Conservation (phyloP, 2,888 invertebrate genomes). For the Drosophila rubida region DNA sequence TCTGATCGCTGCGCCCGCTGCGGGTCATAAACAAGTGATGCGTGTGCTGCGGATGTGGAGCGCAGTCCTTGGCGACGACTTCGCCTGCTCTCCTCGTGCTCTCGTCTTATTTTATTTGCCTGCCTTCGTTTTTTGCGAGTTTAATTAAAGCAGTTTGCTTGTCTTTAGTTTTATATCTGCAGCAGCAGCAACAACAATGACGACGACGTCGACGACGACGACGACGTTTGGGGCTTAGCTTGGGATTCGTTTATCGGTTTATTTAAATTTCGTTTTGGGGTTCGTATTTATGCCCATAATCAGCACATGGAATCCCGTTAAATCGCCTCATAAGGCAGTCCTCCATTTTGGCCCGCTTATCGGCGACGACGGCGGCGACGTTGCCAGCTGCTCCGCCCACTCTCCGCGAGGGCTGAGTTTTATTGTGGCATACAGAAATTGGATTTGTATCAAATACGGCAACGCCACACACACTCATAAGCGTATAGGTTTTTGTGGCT, state of each 20-base stretch:
- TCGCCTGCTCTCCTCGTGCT: too few relatives aligned
- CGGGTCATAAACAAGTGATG: constrained; percentile 71
- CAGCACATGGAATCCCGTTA: constrained; percentile 79
- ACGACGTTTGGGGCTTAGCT: constrained; percentile 60
- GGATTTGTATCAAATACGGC: constrained; percentile 71
- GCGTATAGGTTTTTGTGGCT: constrained; percentile 22
- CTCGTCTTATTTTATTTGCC: constrained; percentile 17
- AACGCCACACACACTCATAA: constrained; percentile 11
- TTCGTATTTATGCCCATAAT: constrained; percentile 78
- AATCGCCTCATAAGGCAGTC: constrained; percentile 79
- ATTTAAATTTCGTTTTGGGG: constrained; percentile 73
- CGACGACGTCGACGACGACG: constrained; percentile 3
- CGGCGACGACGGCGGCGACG: constrained; percentile 34
- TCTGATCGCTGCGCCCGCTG: constrained; percentile 72
- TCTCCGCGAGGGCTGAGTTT: constrained; percentile 49
- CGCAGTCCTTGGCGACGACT: constrained; percentile 46
- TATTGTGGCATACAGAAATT: constrained; percentile 76
- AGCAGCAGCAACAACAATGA: constrained; percentile 4
- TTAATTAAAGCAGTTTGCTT: constrained; percentile 74
- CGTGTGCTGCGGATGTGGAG: constrained; percentile 46
- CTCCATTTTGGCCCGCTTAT: constrained; percentile 78
- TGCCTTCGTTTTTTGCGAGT: constrained; percentile 42
- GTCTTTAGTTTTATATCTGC: constrained; percentile 67
- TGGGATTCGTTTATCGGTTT: constrained; percentile 75
- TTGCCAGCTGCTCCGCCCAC: constrained; percentile 49